Percentiles rank a stretch among this genome's conserved stretches.
These are phyloP conservation scores for Parauchenoglanis ngamensis DNA, from an alignment of 2,797 vertebrate genomes.

Conservation along the genomic window DNA sequence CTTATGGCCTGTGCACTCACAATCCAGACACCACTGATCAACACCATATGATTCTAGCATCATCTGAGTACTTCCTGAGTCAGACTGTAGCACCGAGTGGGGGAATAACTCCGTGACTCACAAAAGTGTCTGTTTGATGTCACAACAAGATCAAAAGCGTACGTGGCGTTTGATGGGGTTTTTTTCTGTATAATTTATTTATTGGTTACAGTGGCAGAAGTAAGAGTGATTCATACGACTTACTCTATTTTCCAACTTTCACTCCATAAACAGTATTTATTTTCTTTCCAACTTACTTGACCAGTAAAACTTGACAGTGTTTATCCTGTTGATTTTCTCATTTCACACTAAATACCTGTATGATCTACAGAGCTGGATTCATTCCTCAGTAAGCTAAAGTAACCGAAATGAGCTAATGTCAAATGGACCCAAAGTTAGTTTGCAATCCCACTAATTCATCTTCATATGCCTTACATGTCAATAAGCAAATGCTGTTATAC, in stretches of 20 bases:
- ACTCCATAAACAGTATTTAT: slow-evolving; percentile 34
- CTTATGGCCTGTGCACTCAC: slow-evolving; percentile 4
- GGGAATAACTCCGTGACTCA: slow-evolving; percentile 39
- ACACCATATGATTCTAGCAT: slow-evolving; percentile 46
- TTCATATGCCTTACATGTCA: neutral
- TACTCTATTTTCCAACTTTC: neutral
- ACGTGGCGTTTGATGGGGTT: neutral
- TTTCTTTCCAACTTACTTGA: slow-evolving; percentile 19
- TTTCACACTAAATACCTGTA: neutral
- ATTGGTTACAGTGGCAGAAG: slow-evolving; percentile 8
- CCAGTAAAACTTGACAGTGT: slow-evolving; percentile 32
- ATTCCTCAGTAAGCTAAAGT: neutral
- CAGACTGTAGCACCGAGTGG: neutral
- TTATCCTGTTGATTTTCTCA: slow-evolving; percentile 10
- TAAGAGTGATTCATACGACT: neutral
- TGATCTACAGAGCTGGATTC: slow-evolving; percentile 9
- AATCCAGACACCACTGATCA: slow-evolving; percentile 37
- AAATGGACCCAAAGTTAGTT: neutral
- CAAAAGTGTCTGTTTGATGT: slow-evolving; percentile 26
- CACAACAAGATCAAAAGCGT: slow-evolving; percentile 12
- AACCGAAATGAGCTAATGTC: neutral
- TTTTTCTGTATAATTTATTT: slow-evolving; percentile 30
- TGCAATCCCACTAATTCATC: slow-evolving; percentile 11
- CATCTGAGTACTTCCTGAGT: slow-evolving; percentile 36
- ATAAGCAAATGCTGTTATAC: slow-evolving; percentile 3